These are phyloP conservation scores for Athripsodes cinereus DNA, from an alignment of 2,888 invertebrate species.

Conservation along the genomic window DNA sequence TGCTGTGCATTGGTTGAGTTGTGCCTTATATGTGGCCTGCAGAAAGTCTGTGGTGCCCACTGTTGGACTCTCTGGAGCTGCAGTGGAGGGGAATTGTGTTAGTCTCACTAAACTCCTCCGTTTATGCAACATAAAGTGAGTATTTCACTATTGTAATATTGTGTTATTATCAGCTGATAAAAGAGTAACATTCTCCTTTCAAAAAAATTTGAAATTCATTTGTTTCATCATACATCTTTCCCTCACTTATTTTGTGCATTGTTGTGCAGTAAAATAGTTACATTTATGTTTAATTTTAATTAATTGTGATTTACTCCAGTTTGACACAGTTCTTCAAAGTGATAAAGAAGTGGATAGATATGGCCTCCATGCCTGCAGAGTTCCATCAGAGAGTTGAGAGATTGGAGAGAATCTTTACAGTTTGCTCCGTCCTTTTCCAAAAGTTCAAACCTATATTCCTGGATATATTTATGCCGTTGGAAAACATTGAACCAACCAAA, in stretches of 20 bases:
- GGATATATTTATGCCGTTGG: constrained; percentile 68
- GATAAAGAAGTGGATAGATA: constrained; percentile 92
- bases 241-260: not conserved
- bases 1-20: constrained; percentile 87
- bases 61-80: constrained; percentile 61
- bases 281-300: constrained; percentile 11
- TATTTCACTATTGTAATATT: not conserved
- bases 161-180: too few species aligned
- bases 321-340: constrained; percentile 91
- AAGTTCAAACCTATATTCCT: constrained; percentile 85
- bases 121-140: constrained; percentile 80
- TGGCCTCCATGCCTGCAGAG: constrained; percentile 81
- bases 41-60: constrained; percentile 74
- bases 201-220: not conserved
- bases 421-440: constrained; percentile 89
- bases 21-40: constrained; percentile 88
- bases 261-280: not conserved
- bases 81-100: constrained; percentile 85
- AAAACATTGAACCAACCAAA: constrained; percentile 43
- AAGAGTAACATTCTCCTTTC: not conserved
- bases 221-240: not conserved
- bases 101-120: constrained; percentile 84
- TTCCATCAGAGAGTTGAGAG: constrained; percentile 78
- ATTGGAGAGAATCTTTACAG: constrained; percentile 85
- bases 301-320: constrained; percentile 49